Evolutionary conservation across 2,113 vertebrate genomes (phyloP).

Genomic region (Gadus chalcogrammus): DNA sequence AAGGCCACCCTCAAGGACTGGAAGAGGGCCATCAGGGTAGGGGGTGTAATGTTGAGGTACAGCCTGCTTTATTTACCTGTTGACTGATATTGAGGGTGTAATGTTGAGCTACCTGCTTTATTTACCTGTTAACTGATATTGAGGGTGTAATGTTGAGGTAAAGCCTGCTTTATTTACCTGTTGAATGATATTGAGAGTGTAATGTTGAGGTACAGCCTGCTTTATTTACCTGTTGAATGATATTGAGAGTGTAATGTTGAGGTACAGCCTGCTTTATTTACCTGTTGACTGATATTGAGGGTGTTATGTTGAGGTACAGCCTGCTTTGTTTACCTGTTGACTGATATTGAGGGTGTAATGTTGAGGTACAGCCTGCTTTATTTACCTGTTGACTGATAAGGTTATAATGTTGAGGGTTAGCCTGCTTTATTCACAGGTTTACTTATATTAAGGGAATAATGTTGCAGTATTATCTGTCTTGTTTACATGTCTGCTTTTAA

Average conservation of each 20-base stretch:
- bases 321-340: not conserved
- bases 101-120: conserved; percentile 85
- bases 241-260: conserved; percentile 85
- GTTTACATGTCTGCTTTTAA: not conserved
- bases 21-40: conserved; percentile 93
- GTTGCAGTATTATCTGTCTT: conserved; percentile 78
- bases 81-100: conserved; percentile 65
- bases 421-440: conserved; percentile 55
- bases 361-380: conserved; percentile 77
- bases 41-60: conserved; percentile 96
- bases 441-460: conserved; percentile 75
- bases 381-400: conserved; percentile 53
- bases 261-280: conserved; percentile 65
- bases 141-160: conserved; percentile 93
- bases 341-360: conserved; percentile 78
- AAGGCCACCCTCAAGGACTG: conserved; percentile 95
- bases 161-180: conserved; percentile 55
- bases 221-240: not conserved
- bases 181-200: conserved; percentile 64
- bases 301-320: conserved; percentile 92
- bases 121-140: not conserved
- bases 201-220: conserved; percentile 85
- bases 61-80: not conserved
- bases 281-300: conserved; percentile 61
- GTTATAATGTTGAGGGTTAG: conserved; percentile 92